Percentiles rank a stretch among this genome's conserved stretches.
Evolutionary conservation across 2,888 invertebrate genomes (phyloP).

Genomic region (Habrosyne pyritoides): DNA sequence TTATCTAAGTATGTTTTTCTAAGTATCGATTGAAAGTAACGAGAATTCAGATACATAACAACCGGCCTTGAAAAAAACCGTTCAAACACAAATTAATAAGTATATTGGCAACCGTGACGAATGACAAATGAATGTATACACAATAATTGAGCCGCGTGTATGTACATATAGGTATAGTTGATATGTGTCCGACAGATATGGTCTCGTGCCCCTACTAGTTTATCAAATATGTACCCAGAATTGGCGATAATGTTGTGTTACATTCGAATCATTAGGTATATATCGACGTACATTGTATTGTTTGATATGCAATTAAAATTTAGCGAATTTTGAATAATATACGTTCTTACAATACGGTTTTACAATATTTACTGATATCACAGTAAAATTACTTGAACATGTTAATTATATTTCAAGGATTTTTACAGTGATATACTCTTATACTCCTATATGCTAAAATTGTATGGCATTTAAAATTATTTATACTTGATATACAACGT

Average conservation of each 20-base stretch:
- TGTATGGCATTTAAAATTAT: too few relatives aligned
- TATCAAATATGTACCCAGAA: constrained; percentile 10
- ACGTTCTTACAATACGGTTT: too few relatives aligned
- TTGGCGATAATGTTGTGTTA: not conserved
- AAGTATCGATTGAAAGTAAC: constrained; percentile 15
- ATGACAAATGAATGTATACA: constrained; percentile 64
- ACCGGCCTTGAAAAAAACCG: constrained; percentile 58
- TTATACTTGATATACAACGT: too few relatives aligned
- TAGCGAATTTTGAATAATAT: too few relatives aligned
- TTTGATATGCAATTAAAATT: too few relatives aligned
- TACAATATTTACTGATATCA: too few relatives aligned
- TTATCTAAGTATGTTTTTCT: not conserved
- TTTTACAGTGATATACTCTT: too few relatives aligned
- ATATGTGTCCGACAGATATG: constrained; percentile 32
- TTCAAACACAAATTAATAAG: constrained; percentile 48
- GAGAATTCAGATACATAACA: constrained; percentile 37
- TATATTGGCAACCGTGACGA: constrained; percentile 61
- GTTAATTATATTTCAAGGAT: too few relatives aligned
- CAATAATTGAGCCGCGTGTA: constrained; percentile 44
- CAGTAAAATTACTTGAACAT: too few relatives aligned
- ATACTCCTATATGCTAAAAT: too few relatives aligned
- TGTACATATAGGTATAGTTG: constrained; percentile 2
- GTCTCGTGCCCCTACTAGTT: constrained; percentile 26
- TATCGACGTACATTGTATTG: not conserved
- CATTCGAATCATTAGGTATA: not conserved